Evolutionary conservation across 2,888 invertebrate genomes (phyloP).

Genomic region (Pollenia angustigena): DNA sequence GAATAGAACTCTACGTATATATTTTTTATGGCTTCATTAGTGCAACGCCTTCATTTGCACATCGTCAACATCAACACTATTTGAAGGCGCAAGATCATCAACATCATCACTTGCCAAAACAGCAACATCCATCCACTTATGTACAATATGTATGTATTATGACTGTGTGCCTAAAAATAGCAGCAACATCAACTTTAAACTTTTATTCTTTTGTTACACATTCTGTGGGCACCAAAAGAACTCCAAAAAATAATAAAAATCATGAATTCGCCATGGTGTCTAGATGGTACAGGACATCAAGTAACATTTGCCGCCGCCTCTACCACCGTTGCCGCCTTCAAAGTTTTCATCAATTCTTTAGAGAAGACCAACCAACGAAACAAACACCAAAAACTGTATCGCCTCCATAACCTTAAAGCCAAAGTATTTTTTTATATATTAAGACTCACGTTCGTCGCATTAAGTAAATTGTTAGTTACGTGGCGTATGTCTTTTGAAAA

Average conservation of each 20-base stretch:
- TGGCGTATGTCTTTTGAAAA: slow-evolving; percentile 59
- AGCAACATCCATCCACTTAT: slow-evolving; percentile 23
- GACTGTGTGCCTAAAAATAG: not conserved
- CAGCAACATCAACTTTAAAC: slow-evolving; percentile 59
- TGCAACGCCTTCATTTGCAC: slow-evolving; percentile 74
- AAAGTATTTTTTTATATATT: slow-evolving; percentile 76
- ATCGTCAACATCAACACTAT: slow-evolving; percentile 55
- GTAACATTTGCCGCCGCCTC: slow-evolving; percentile 61
- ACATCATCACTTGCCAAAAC: slow-evolving; percentile 50
- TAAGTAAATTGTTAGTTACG: slow-evolving; percentile 83
- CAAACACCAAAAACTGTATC: slow-evolving; percentile 45
- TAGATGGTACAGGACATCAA: slow-evolving; percentile 69
- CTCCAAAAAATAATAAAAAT: slow-evolving; percentile 51
- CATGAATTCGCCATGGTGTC: slow-evolving; percentile 74
- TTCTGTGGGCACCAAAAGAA: slow-evolving; percentile 32
- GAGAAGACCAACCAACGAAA: slow-evolving; percentile 52
- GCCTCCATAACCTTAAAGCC: slow-evolving; percentile 58
- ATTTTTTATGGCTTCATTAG: slow-evolving; percentile 83
- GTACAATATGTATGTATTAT: not conserved
- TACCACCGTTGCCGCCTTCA: slow-evolving; percentile 74
- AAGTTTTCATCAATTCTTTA: slow-evolving; percentile 78
- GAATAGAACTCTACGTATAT: slow-evolving; percentile 24
- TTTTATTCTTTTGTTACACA: slow-evolving; percentile 58
- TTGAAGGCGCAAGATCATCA: slow-evolving; percentile 46
- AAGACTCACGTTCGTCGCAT: slow-evolving; percentile 82